Evolutionary conservation across 2,888 invertebrate genomes (phyloP).

Genomic region (Orthonychiurus folsomi): DNA sequence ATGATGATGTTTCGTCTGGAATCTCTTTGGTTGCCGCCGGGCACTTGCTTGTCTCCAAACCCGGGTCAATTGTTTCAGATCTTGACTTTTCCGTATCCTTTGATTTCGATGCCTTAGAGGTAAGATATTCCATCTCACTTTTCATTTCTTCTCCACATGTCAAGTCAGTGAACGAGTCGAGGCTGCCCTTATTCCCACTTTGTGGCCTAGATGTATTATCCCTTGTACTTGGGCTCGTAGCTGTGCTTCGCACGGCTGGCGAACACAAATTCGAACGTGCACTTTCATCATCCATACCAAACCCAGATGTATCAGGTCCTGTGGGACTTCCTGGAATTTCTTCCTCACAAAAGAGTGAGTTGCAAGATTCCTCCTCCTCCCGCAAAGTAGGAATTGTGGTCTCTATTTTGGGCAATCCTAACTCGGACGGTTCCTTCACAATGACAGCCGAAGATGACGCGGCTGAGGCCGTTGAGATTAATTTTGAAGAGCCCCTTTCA

Average conservation of each 20-base stretch:
- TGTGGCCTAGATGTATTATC: no score
- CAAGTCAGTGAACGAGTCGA: constrained; percentile 11
- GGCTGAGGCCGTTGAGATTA: neutral
- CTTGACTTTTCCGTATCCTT: no score
- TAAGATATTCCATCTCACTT: neutral
- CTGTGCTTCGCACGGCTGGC: no score
- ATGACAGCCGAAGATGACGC: no score
- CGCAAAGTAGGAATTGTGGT: neutral
- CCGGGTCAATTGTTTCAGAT: no score
- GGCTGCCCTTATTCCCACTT: constrained; percentile 41
- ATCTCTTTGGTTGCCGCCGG: no score
- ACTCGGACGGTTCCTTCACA: neutral
- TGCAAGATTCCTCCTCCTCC: constrained; percentile 30
- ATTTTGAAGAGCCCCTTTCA: neutral
- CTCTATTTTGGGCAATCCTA: neutral
- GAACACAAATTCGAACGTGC: no score
- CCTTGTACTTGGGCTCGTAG: no score
- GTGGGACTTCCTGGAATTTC: constrained; percentile 78
- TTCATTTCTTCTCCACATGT: neutral
- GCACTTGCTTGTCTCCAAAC: no score
- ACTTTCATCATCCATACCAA: no score
- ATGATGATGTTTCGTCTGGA: no score
- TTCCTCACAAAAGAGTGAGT: constrained; percentile 72
- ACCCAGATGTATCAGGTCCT: constrained; percentile 13
- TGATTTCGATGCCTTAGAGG: neutral